Conservation (phyloP, 2,888 invertebrate genomes). For the Tenodera sinensis region DNA sequence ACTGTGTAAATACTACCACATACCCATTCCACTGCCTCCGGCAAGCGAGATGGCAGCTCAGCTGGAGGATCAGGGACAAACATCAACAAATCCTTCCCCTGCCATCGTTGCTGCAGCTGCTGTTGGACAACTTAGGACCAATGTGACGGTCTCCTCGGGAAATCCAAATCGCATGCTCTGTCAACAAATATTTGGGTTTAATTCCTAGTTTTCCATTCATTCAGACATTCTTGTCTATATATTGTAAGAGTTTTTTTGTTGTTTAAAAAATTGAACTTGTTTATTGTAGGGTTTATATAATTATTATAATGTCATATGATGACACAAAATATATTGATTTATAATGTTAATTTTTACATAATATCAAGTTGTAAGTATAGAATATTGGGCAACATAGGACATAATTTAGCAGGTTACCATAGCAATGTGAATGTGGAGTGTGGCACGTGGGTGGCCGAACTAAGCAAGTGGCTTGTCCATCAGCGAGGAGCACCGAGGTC, state of each 20-base stretch:
- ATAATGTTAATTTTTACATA: slow-evolving; percentile 32
- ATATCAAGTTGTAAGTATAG: slow-evolving; percentile 27
- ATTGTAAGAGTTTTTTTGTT: slow-evolving; percentile 28
- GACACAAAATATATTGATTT: slow-evolving; percentile 42
- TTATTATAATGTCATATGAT: slow-evolving; percentile 43
- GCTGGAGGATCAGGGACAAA: slow-evolving; percentile 42
- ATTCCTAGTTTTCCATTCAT: slow-evolving; percentile 28
- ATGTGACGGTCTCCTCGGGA: slow-evolving; percentile 50
- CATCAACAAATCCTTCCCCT: slow-evolving; percentile 35
- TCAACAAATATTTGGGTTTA: slow-evolving; percentile 29
- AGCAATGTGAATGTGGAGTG: slow-evolving; percentile 26
- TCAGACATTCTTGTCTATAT: slow-evolving; percentile 24
- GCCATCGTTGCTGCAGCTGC: neutral
- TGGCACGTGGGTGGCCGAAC: slow-evolving; percentile 19
- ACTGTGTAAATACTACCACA: slow-evolving; percentile 96
- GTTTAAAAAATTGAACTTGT: slow-evolving; percentile 32
- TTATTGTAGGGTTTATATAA: slow-evolving; percentile 26
- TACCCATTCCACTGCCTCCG: slow-evolving; percentile 86
- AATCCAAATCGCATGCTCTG: slow-evolving; percentile 34
- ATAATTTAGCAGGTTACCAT: slow-evolving; percentile 15
- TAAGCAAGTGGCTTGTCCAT: slow-evolving; percentile 13
- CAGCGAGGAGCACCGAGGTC: slow-evolving; percentile 25
- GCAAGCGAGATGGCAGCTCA: slow-evolving; percentile 67
- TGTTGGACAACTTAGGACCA: slow-evolving; percentile 2
- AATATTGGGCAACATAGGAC: slow-evolving; percentile 18